Base-by-base conservation (phyloP, 2,888 invertebrate species). In the Synanthedon formicaeformis region DNA sequence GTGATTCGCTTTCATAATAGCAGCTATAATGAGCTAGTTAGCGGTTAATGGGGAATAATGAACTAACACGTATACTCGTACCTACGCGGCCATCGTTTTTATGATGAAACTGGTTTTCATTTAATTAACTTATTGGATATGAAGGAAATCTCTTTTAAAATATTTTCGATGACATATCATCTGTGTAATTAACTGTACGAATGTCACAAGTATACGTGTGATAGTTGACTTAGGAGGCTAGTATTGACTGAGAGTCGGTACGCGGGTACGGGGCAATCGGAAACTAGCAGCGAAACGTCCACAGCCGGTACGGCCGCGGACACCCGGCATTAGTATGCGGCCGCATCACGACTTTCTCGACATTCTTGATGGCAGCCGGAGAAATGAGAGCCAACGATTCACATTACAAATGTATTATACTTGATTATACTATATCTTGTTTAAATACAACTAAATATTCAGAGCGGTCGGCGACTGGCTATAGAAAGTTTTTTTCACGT, bases 331-430 rank as follows among this genome's bases (percentile, higher is more conserved):
- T 86, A 87, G 85, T 86, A 87, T 87, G 87, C 86, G 78, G 71
- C 75, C 73, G 78, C 79, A 81, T 80, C 81, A 82, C 80, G 79
- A 87, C 87, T 87, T 87, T 87, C 87, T 80, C 85, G 79, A 82
- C 86, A 87, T 87, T 86, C 87, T 81, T 84, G 73, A 71, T 73
- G 73, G 69, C 73, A 69, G 67, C 68, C 70, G 78, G 84, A 81
- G 85, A 86, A 84, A 85, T 81, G 82, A 72, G 71, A 71, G 72
- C 74, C 75, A 71, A 73, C 75, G 73, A 77, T 78, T 75, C 74
- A 73, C 72, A 49, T 45, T 45, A 45, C 45, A 45, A 45, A 45
- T 45, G 14, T 45, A 45, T 45, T 45, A 45, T 14, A 45, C 45
- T 13, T 13, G 6, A 45, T 45, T 45, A 45, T 14, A 13, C n/a